Percentiles rank a stretch among this genome's conserved stretches.
Evolutionary conservation across 2,797 vertebrate genomes (phyloP).

Genomic region (Antennarius maculatus): DNA sequence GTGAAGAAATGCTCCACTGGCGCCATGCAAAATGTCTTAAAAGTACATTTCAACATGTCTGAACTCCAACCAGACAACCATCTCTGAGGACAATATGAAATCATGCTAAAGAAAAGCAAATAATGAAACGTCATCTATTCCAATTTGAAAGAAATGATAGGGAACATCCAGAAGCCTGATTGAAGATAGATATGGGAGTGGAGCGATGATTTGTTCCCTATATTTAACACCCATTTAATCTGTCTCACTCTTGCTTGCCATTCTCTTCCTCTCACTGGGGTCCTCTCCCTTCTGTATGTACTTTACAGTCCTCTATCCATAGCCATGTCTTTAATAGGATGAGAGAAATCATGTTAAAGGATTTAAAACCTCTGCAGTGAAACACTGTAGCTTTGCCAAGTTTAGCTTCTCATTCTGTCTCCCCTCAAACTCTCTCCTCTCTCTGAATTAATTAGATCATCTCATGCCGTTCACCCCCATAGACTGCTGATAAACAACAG

Average conservation of each 20-base stretch:
- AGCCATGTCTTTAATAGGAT: conserved; percentile 80
- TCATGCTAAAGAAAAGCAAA: conserved; percentile 18
- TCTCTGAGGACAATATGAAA: conserved; percentile 20
- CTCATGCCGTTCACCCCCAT: conserved; percentile 50
- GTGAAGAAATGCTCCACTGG: background rate
- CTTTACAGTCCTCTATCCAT: conserved; percentile 71
- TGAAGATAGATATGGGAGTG: conserved; percentile 52
- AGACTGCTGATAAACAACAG: conserved; percentile 54
- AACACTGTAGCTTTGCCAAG: conserved; percentile 69
- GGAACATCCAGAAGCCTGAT: conserved; percentile 52
- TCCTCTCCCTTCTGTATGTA: conserved; percentile 51
- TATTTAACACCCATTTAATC: conserved; percentile 71
- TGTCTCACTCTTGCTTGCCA: conserved; percentile 49
- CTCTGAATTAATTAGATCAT: conserved; percentile 56
- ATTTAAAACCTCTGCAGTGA: conserved; percentile 80
- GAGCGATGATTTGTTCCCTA: conserved; percentile 63
- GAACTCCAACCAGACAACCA: background rate
- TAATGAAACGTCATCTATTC: conserved; percentile 38
- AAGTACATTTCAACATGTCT: conserved; percentile 7
- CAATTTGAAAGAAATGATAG: conserved; percentile 37
- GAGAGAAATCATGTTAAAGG: conserved; percentile 83
- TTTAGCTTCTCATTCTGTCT: conserved; percentile 58
- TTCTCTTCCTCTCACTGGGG: conserved; percentile 55
- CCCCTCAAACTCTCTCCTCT: conserved; percentile 48
- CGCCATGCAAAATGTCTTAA: conserved; percentile 5